Base-by-base conservation (phyloP, 2,888 invertebrate genomes). In the Plebejus anna region DNA sequence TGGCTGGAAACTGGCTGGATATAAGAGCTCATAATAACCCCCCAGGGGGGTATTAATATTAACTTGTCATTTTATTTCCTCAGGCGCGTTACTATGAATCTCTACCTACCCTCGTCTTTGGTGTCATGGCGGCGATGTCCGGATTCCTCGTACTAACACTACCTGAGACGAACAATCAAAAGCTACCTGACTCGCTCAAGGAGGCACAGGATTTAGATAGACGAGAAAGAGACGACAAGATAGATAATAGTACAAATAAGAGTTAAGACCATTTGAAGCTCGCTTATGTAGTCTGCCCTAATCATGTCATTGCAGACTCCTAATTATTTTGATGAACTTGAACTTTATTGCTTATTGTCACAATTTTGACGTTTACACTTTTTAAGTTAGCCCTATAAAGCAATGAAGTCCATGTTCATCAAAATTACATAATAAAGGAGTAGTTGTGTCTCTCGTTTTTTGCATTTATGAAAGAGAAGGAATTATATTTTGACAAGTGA, bases 151-250 rank as follows among this genome's bases (percentile, higher is more conserved):
- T 95, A 0, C 88, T 96, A 6, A 88, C 94, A 0, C 90, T 96
- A 77, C 96, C 96, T 6, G 96, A 96, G 84, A 96, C 96, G 16
- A 94, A 95, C 77, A 95, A 95, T 80, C 86, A 91, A 72, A 94
- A 95, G 77, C 84, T 96, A 61, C 96, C 96, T 36, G 95, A 95
- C 79, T 95, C 95, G 0, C 86, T 96, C 28, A 90, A 94, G 79
- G 95, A 96, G 79, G 95, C 96, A 0, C 89, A 94, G 79, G 91
- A 89, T 16, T 91, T 90, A 79, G 93, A 92, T 79, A 88, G 71
- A 76, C 80, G 73, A 55, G 76, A 55, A 78, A 73, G 75, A 77
- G 80, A 42, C 66, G 77, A 5, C 80, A 80, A 70, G 32, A 81
- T 42, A 78, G 47, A 66, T 28, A 57, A 66, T 47, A 28, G 55